phyloP scores from a whole-genome alignment of 2,888 invertebrate species.

The Oasisia sp. region DNA sequence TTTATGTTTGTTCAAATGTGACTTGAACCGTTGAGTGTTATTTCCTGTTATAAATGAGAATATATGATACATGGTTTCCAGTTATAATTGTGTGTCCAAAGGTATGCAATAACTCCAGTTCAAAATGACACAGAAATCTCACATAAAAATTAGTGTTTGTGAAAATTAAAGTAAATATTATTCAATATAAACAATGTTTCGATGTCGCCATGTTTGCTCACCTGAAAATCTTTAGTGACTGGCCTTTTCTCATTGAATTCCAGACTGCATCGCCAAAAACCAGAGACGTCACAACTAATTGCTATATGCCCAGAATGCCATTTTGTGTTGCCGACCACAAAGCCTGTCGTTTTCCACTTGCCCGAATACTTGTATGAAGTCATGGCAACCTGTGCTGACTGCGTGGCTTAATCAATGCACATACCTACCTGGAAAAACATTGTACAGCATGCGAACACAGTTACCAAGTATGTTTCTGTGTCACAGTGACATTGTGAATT shows the following conservation, averaged over 20 bases:
- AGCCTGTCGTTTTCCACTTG: background rate
- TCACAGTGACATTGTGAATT: too few relatives aligned
- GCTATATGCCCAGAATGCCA: background rate
- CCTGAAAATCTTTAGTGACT: background rate
- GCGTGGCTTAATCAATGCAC: background rate
- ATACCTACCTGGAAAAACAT: background rate
- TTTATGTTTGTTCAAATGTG: too few relatives aligned
- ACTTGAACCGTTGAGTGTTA: too few relatives aligned
- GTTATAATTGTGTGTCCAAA: too few relatives aligned
- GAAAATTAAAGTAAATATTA: too few relatives aligned
- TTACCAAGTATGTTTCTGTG: background rate
- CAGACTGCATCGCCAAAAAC: background rate
- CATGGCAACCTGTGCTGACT: background rate
- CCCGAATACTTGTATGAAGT: background rate
- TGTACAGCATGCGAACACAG: background rate
- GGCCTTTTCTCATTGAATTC: background rate
- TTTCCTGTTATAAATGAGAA: too few relatives aligned
- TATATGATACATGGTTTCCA: too few relatives aligned
- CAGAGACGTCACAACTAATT: background rate
- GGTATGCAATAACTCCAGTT: too few relatives aligned
- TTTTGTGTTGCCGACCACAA: background rate
- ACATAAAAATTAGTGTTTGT: too few relatives aligned
- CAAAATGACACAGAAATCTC: too few relatives aligned
- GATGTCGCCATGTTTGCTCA: background rate
- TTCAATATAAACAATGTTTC: background rate